Percentiles rank a stretch among this genome's conserved stretches.
Evolutionary conservation across 2,113 vertebrate genomes (phyloP).

Genomic region (human (Homo sapiens)): DNA sequence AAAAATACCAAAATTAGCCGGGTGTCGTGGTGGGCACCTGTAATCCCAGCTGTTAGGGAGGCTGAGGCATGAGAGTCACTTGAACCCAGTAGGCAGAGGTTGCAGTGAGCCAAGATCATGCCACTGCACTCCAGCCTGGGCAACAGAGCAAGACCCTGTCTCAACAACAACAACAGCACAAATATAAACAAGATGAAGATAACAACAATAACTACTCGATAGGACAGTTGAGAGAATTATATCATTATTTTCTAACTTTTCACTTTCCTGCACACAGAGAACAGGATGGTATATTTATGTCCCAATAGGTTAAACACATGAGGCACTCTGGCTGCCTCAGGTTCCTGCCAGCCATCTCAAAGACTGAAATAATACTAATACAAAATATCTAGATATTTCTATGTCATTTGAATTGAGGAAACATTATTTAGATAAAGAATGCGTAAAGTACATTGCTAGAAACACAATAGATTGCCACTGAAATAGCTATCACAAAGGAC

Average conservation of each 20-base stretch:
- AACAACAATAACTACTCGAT: neutral
- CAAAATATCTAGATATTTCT: neutral
- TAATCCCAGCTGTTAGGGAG: too few species aligned
- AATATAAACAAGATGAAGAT: neutral
- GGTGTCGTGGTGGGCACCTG: too few species aligned
- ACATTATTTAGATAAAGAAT: neutral
- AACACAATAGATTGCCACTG: neutral
- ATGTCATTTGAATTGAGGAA: neutral
- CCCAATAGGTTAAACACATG: neutral
- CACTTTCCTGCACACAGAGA: neutral
- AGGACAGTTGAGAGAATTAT: neutral
- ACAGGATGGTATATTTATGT: neutral
- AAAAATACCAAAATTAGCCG: too few species aligned
- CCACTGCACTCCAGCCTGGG: too few species aligned
- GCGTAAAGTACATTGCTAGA: neutral
- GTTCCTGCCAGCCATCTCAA: neutral
- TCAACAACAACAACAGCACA: neutral
- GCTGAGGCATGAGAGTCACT: too few species aligned
- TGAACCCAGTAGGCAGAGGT: too few species aligned
- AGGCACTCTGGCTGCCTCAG: neutral
- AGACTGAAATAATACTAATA: neutral
- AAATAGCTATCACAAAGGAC: neutral
- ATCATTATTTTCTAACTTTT: neutral
- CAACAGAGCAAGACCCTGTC: too few species aligned
- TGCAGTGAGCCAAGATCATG: too few species aligned